Conservation (phyloP, 2,888 invertebrate genomes). For the Periphyllus acericola region DNA sequence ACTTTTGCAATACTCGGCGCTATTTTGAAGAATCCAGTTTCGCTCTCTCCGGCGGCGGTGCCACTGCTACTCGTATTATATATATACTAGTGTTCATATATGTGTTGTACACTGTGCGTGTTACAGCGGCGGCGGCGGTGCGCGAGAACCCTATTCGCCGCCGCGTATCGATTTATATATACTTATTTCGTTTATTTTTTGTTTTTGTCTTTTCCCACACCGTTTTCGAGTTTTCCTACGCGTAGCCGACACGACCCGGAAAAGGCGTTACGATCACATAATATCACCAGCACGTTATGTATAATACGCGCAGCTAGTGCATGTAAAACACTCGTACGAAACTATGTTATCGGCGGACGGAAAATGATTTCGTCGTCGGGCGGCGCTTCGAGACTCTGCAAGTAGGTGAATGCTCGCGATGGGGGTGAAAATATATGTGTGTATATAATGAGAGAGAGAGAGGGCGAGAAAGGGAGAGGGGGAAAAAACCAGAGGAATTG, state of each 20-base stretch:
- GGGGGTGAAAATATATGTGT: not conserved
- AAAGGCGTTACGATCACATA: no score
- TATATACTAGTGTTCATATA: not conserved
- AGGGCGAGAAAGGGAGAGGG: not conserved
- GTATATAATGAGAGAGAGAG: not conserved
- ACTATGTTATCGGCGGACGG: not conserved
- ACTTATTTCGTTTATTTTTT: not conserved
- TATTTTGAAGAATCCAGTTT: conserved; percentile 45
- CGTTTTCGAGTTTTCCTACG: not conserved
- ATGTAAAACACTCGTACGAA: no score
- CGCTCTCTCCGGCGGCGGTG: conserved; percentile 1
- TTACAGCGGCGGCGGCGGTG: not conserved
- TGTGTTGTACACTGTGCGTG: no score
- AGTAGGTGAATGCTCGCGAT: not conserved
- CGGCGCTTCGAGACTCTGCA: no score
- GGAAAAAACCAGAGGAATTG: not conserved
- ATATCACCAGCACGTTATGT: no score
- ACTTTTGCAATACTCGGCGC: conserved; percentile 48
- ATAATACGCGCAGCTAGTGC: no score
- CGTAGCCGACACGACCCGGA: not conserved
- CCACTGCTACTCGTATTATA: not conserved
- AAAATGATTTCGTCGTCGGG: conserved; percentile 23
- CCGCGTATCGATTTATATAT: not conserved
- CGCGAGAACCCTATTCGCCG: not conserved
- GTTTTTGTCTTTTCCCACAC: not conserved